Conservation (phyloP, 2,888 invertebrate species). For the Perdita meconis region DNA sequence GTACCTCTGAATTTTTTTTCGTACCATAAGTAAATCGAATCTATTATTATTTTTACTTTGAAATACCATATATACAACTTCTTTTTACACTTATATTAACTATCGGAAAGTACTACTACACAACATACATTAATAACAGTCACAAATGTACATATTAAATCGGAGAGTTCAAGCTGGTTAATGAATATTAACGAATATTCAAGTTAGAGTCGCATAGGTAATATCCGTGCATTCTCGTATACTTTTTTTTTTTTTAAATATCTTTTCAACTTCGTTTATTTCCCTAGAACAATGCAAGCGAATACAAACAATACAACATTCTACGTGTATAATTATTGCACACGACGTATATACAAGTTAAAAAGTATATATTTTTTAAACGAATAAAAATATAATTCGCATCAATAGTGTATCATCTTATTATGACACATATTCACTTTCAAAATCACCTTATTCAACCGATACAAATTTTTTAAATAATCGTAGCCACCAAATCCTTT, state of each 20-base stretch:
- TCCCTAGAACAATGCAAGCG: background rate
- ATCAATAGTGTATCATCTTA: background rate
- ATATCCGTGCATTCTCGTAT: background rate
- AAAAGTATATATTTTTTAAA: background rate
- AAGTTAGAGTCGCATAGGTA: constrained; percentile 10
- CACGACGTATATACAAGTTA: background rate
- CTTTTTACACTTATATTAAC: constrained; percentile 41
- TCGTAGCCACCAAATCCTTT: background rate
- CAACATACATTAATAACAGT: constrained; percentile 20
- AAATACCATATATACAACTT: constrained; percentile 16
- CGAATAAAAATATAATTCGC: background rate
- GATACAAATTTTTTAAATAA: background rate
- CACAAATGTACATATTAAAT: constrained; percentile 14
- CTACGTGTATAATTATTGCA: constrained; percentile 6
- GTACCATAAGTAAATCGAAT: constrained; percentile 35
- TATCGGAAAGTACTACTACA: constrained; percentile 8
- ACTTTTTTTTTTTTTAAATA: background rate
- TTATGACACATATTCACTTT: background rate
- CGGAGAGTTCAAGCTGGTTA: constrained; percentile 11
- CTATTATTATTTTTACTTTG: constrained; percentile 45
- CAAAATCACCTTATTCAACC: background rate
- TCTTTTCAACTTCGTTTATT: constrained; percentile 4
- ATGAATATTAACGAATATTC: constrained; percentile 25
- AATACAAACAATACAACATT: background rate
- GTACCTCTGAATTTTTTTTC: constrained; percentile 31